Base-by-base conservation (phyloP, 2,797 vertebrate genomes). In the Austrolebias charrua region DNA sequence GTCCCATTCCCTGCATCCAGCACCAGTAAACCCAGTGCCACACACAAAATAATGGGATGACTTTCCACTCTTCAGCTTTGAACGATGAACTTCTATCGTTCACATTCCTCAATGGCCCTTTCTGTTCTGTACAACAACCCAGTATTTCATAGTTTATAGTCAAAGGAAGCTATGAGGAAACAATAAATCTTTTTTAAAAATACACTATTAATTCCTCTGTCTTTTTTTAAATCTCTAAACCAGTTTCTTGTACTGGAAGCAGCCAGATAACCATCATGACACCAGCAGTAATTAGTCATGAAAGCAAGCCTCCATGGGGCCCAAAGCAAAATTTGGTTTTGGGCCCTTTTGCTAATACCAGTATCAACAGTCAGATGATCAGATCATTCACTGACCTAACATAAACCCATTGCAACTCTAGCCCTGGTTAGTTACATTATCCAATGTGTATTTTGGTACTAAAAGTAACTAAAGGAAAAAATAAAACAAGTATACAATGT, bases 151-250 rank as follows among this genome's bases (percentile, higher is more conserved):
- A n/a, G 6, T 4, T 46, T 6, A 46, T 46, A 7, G n/a, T 8
- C 9, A 9, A 46, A 15, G 15, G 51, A 59, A 63, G 42, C 47
- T 69, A 60, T 55, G 54, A 69, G 44, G 56, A 83, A 76, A 63
- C 51, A 13, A 86, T 86, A 87, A 89, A 88, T 66, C 8, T 42
- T 78, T n/a, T 71, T 71, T 63, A 74, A 64, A 42, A 67, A 82
- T 78, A 79, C 16, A n/a, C 13, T 43, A 5, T 33, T 69, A 57
- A 13, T 54, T 18, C 55, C 16, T 69, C 53, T 24, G 3, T 76
- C 58, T 13, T 71, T 76, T 1, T 14, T 0, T 55, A 9, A 13
- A 40, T 12, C 35, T 38, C 35, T 12, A 40, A 40, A 35, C 2
- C 5, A 6, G 3, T 12, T 40, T 40, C 10, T 40, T 40, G 38